phyloP scores from a whole-genome alignment of 2,113 vertebrate genomes.

The Syngnathus scovelli region DNA sequence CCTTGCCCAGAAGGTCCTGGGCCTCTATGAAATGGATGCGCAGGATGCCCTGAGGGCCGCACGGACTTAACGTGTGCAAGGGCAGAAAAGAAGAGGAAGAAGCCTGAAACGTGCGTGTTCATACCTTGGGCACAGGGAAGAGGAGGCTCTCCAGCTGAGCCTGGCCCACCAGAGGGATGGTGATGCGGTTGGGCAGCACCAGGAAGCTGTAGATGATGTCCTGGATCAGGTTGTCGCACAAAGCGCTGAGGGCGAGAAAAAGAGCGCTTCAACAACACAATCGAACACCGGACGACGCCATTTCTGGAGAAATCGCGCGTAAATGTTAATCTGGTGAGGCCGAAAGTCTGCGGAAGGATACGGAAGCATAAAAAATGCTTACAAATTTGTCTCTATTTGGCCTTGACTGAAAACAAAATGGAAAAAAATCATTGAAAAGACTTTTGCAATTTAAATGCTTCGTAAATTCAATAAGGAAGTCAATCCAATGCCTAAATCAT shows the following conservation, averaged over 20 bases:
- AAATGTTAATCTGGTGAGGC: not conserved
- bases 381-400: no score
- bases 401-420: no score
- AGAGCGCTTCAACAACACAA: not conserved
- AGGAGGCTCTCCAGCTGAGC: constrained; percentile 79
- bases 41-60: constrained; percentile 75
- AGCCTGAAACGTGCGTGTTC: not conserved
- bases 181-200: constrained; percentile 91
- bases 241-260: constrained; percentile 68
- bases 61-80: not conserved
- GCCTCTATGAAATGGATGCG: constrained; percentile 93
- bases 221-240: constrained; percentile 87
- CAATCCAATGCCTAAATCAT: not conserved
- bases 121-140: constrained; percentile 90
- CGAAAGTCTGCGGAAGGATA: not conserved
- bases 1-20: constrained; percentile 86
- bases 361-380: not conserved
- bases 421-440: no score
- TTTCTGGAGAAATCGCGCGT: not conserved
- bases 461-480: not conserved
- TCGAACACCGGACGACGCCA: not conserved
- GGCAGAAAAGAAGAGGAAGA: not conserved
- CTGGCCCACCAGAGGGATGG: constrained; percentile 86
- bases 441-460: no score
- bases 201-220: constrained; percentile 88